Percentiles rank a stretch among this genome's conserved stretches.
These are phyloP conservation scores for Bathynomus jamesi DNA, from an alignment of 1,140 invertebrate genomes.

Conservation along the genomic window DNA sequence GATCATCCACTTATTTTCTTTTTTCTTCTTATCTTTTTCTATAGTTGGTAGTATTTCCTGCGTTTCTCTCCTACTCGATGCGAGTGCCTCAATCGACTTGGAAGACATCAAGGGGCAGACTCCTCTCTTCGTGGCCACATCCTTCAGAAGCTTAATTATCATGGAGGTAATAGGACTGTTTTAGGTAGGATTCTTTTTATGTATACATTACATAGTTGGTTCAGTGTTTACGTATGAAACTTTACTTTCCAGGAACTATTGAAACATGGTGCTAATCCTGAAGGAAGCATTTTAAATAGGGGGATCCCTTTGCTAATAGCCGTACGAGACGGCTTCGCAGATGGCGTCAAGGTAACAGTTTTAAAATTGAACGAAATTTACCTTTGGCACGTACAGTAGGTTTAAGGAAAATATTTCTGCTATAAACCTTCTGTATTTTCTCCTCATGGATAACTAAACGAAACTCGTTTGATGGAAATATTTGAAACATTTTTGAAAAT, in stretches of 20 bases:
- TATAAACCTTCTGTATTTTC: too few species aligned
- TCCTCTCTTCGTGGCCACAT: slow-evolving; percentile 39
- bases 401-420: too few species aligned
- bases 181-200: too few species aligned
- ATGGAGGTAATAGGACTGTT: slow-evolving; percentile 34
- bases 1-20: too few species aligned
- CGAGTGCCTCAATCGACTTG: slow-evolving; percentile 37
- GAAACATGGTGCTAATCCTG: slow-evolving; percentile 6
- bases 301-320: slow-evolving; percentile 4
- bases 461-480: too few species aligned
- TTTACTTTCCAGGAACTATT: slow-evolving; percentile 23
- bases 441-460: too few species aligned
- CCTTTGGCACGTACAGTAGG: too few species aligned
- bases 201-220: too few species aligned
- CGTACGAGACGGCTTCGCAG: slow-evolving; percentile 8
- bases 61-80: slow-evolving; percentile 33
- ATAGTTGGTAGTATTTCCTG: slow-evolving; percentile 39
- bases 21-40: too few species aligned
- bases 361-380: too few species aligned
- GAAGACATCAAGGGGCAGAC: slow-evolving; percentile 41
- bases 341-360: slow-evolving; percentile 37
- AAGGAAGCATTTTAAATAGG: slow-evolving; percentile 9
- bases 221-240: too few species aligned
- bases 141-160: slow-evolving; percentile 16
- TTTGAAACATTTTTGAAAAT: too few species aligned